Evolutionary conservation across 2,797 vertebrate species (phyloP).

Genomic region (Diplodus sargus): DNA sequence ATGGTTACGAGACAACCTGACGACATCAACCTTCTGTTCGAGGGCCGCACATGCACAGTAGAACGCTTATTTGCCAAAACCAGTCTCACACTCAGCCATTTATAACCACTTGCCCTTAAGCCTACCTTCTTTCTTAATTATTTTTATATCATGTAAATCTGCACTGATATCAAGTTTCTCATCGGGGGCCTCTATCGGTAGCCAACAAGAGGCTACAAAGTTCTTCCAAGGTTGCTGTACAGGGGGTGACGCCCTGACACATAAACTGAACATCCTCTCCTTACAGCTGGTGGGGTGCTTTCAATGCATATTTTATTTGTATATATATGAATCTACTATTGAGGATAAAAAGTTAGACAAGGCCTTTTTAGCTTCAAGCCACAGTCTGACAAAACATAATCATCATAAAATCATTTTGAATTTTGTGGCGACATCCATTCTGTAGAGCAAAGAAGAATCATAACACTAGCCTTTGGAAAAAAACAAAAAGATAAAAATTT

Average conservation of each 20-base stretch:
- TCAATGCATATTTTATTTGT: slow-evolving; percentile 82
- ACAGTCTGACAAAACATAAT: slow-evolving; percentile 56
- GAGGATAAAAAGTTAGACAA: slow-evolving; percentile 69
- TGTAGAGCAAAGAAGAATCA: slow-evolving; percentile 59
- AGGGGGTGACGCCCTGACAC: slow-evolving; percentile 46
- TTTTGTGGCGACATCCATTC: slow-evolving; percentile 54
- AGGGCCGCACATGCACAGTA: slow-evolving; percentile 71
- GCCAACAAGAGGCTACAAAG: slow-evolving; percentile 57
- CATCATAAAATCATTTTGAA: slow-evolving; percentile 44
- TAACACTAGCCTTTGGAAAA: slow-evolving; percentile 71
- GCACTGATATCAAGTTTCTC: slow-evolving; percentile 78
- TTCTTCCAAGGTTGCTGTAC: slow-evolving; percentile 77
- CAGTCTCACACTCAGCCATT: slow-evolving; percentile 85
- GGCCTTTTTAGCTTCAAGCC: slow-evolving; percentile 74
- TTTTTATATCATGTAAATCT: slow-evolving; percentile 83
- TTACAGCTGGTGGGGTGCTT: slow-evolving; percentile 66
- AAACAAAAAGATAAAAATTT: slow-evolving; percentile 59
- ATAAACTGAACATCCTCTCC: slow-evolving; percentile 66
- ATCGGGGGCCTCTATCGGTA: slow-evolving; percentile 65
- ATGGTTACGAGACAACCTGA: slow-evolving; percentile 75
- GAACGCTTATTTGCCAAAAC: slow-evolving; percentile 85
- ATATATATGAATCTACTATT: slow-evolving; percentile 74
- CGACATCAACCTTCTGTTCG: slow-evolving; percentile 67
- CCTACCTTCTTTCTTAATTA: slow-evolving; percentile 77
- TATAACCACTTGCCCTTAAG: slow-evolving; percentile 87